A percentile compares a stretch with the other conserved stretches of the same genome.
phyloP scores from a whole-genome alignment of 2,113 vertebrate species.

The Tonatia bakeri region DNA sequence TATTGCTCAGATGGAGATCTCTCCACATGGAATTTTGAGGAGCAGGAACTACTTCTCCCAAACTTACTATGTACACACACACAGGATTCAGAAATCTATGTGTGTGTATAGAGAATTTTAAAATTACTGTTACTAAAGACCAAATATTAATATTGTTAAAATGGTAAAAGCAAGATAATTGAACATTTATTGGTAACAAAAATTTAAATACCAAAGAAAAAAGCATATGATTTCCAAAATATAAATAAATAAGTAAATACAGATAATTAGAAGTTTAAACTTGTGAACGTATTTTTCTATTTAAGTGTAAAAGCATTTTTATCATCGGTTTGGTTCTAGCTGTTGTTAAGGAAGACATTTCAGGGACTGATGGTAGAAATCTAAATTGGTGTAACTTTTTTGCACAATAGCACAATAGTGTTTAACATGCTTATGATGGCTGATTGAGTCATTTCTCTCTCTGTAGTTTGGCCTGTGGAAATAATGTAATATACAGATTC shows the following conservation, averaged over 20 bases:
- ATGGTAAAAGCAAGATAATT: background rate
- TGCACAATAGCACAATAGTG: background rate
- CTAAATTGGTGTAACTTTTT: background rate
- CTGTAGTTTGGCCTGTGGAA: background rate
- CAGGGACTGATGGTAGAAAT: background rate
- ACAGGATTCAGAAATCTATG: background rate
- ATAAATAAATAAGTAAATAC: background rate
- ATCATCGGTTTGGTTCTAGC: background rate
- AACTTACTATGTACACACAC: background rate
- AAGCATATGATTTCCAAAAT: background rate
- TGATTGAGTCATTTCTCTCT: background rate
- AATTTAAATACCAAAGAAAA: background rate
- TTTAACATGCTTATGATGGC: background rate
- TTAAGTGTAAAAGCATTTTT: background rate
- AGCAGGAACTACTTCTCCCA: background rate
- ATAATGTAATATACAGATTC: background rate
- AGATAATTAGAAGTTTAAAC: background rate
- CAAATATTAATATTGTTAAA: background rate
- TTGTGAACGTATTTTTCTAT: background rate
- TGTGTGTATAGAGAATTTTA: background rate
- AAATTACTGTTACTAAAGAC: background rate
- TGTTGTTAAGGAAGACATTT: background rate
- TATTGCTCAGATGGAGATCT: background rate
- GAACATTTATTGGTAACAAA: background rate
- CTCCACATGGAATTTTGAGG: background rate